A percentile compares a stretch with the other conserved stretches of the same genome.
Conservation (phyloP, 2,888 invertebrate species). For the Caenorhabditis sp. region DNA sequence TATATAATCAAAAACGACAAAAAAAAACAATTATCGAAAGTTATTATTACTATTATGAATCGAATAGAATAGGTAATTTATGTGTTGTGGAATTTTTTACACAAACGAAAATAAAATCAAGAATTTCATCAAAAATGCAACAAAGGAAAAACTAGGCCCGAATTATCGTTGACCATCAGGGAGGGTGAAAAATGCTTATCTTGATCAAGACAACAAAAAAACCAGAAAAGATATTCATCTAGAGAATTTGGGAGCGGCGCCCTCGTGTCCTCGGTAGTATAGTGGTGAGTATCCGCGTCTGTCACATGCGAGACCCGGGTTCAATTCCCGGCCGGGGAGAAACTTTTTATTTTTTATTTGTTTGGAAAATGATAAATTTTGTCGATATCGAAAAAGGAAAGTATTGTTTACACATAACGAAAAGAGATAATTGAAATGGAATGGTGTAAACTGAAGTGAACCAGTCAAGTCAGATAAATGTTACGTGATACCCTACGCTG, state of each 20-base stretch:
- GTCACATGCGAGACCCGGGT: conserved; percentile 69
- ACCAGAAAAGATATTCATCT: background rate
- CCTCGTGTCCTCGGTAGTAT: conserved; percentile 59
- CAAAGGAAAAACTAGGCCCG: background rate
- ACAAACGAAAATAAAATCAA: background rate
- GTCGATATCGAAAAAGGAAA: background rate
- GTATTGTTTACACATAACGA: background rate
- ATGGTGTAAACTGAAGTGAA: background rate
- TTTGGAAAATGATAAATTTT: too few relatives aligned
- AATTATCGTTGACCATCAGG: background rate
- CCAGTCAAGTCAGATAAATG: background rate
- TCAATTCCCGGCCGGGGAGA: conserved; percentile 68
- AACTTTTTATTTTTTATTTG: conserved; percentile 2
- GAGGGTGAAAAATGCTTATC: background rate
- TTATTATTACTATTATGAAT: too few relatives aligned
- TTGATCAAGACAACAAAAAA: background rate
- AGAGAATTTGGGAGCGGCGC: too few relatives aligned
- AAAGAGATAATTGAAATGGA: background rate
- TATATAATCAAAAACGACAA: background rate
- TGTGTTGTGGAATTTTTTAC: background rate
- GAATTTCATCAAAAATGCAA: background rate
- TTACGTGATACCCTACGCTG: background rate
- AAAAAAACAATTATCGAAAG: background rate
- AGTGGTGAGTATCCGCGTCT: conserved; percentile 69
- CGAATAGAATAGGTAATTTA: background rate